These are phyloP conservation scores for Glareola pratincola DNA, from an alignment of 2,113 vertebrate species.

Conservation along the genomic window DNA sequence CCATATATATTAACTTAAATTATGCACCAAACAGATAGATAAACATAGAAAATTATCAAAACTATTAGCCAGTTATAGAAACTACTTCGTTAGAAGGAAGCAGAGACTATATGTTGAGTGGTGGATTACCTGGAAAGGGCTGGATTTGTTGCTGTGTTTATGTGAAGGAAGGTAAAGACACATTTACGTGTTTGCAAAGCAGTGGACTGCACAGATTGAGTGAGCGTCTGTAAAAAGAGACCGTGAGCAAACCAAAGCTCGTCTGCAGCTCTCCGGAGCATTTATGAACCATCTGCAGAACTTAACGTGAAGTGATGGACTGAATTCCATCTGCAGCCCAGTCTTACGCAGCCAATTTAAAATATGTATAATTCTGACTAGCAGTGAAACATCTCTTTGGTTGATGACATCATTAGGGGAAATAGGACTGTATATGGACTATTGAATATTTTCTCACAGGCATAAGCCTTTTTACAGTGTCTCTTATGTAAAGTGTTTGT, in stretches of 20 bases:
- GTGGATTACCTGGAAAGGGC: neutral
- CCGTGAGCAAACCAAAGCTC: neutral
- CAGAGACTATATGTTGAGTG: neutral
- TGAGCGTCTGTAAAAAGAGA: neutral
- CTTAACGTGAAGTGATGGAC: neutral
- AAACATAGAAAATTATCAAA: neutral
- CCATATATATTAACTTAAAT: rapidly evolving
- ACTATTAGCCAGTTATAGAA: neutral
- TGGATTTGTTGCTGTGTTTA: neutral
- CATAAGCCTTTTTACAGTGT: neutral
- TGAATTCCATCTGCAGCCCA: neutral
- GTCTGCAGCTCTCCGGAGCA: neutral
- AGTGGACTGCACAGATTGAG: neutral
- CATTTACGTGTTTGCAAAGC: neutral
- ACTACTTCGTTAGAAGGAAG: no score
- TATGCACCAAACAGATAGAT: neutral
- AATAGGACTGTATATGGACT: neutral
- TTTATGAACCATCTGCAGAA: neutral
- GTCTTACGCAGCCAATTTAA: neutral
- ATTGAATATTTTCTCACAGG: neutral
- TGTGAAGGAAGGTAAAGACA: neutral
- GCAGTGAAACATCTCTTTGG: neutral
- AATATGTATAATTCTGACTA: neutral
- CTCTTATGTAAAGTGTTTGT: neutral
- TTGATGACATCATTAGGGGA: neutral